Percentiles rank a stretch among this genome's conserved stretches.
These are phyloP conservation scores for Brachystomella parvula DNA, from an alignment of 1,140 invertebrate genomes.

Conservation along the genomic window DNA sequence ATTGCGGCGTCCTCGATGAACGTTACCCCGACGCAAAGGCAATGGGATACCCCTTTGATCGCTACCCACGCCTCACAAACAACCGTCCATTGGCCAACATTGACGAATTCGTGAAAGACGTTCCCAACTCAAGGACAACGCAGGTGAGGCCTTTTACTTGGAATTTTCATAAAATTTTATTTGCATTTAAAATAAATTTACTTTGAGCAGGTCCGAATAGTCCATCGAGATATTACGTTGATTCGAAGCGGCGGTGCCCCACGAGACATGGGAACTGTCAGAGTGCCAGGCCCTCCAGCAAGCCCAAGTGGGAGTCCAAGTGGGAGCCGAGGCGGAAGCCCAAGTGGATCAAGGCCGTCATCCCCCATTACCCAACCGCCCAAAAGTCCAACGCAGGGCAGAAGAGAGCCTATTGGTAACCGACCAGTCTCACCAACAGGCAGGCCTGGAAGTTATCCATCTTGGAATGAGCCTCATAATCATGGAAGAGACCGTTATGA, in stretches of 20 bases:
- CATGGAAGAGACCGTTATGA: not conserved
- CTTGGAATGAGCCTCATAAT: not conserved
- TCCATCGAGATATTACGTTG: slow-evolving; percentile 12
- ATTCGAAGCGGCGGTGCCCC: slow-evolving; percentile 10
- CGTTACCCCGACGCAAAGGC: slow-evolving; percentile 40
- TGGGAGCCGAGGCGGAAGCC: not conserved
- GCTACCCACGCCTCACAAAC: not conserved
- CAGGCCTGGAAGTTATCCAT: not conserved
- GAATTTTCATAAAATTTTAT: not conserved
- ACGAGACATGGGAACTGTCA: not conserved
- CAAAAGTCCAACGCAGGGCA: not conserved
- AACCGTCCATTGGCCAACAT: not conserved
- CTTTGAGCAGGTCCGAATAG: slow-evolving; percentile 1
- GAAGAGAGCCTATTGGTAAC: too few relatives aligned
- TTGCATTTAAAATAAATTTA: not conserved
- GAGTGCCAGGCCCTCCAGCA: not conserved
- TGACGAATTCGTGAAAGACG: not conserved
- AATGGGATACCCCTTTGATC: slow-evolving; percentile 38
- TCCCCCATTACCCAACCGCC: not conserved
- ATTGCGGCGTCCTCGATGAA: slow-evolving; percentile 41
- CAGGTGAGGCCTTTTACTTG: not conserved
- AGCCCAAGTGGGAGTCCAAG: not conserved
- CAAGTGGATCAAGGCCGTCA: not conserved
- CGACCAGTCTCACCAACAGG: not conserved
- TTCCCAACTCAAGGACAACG: slow-evolving; percentile 3